Evolutionary conservation across 2,888 invertebrate species (phyloP).

Genomic region (Stegophylla sp.): DNA sequence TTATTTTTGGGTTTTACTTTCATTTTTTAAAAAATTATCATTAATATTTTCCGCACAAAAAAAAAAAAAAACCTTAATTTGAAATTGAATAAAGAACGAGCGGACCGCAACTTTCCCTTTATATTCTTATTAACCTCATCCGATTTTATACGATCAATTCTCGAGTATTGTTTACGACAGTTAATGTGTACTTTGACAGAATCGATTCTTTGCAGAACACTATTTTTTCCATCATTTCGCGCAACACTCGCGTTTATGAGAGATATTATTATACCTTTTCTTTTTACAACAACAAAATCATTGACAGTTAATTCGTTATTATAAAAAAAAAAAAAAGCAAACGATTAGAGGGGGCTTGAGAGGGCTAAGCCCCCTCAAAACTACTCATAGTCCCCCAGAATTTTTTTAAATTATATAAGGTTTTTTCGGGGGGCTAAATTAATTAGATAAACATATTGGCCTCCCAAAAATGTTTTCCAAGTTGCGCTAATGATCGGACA

Average conservation of each 20-base stretch:
- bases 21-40: constrained; percentile 10
- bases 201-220: constrained; percentile 2
- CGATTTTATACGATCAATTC: constrained; percentile 31
- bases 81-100: constrained; percentile 14
- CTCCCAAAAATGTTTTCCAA: too few relatives aligned
- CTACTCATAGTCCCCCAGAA: too few relatives aligned
- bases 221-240: constrained; percentile 34
- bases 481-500: too few relatives aligned
- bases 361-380: too few relatives aligned
- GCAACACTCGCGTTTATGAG: constrained; percentile 36
- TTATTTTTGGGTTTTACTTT: constrained; percentile 18
- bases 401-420: too few relatives aligned
- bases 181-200: constrained; percentile 31
- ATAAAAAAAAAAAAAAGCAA: constrained; percentile 22
- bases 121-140: neutral
- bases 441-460: too few relatives aligned
- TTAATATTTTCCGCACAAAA: constrained; percentile 33
- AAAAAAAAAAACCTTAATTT: constrained; percentile 34
- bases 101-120: constrained; percentile 23
- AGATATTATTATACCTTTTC: constrained; percentile 10
- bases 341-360: too few relatives aligned
- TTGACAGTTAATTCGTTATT: neutral
- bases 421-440: too few relatives aligned
- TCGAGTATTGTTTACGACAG: constrained; percentile 23
- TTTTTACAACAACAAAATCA: constrained; percentile 26